phyloP scores from a whole-genome alignment of 1,140 invertebrate species.

The Pantala flavescens region DNA sequence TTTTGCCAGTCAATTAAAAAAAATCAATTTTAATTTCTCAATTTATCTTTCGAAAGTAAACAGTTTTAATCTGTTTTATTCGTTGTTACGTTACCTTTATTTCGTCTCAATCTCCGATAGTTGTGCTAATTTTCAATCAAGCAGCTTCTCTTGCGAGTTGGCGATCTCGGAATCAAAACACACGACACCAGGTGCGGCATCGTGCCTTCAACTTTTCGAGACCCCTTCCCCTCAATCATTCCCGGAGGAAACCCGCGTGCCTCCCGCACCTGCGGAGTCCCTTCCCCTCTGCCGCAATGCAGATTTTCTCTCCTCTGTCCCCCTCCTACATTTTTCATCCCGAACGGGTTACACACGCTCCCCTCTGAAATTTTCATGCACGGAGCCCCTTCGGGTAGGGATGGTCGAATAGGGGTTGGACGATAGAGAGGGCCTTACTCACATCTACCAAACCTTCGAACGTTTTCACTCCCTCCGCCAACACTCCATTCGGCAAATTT shows the following conservation, averaged over 20 bases:
- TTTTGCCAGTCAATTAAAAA: too few species aligned
- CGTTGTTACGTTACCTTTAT: too few species aligned
- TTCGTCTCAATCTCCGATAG: too few species aligned
- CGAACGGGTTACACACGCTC: background rate
- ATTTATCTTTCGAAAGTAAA: too few species aligned
- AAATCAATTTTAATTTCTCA: too few species aligned
- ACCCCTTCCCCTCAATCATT: background rate
- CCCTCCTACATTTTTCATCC: conserved; percentile 4
- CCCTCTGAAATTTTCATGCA: background rate
- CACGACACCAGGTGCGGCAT: background rate
- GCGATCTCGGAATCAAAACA: conserved; percentile 9
- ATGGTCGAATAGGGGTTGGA: background rate
- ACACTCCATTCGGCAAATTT: too few species aligned
- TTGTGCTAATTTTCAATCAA: too few species aligned
- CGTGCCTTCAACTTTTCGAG: background rate
- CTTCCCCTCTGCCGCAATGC: background rate
- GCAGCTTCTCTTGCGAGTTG: too few species aligned
- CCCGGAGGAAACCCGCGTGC: too few species aligned
- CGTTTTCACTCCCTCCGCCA: too few species aligned
- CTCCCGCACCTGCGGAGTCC: background rate
- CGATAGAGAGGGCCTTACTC: background rate
- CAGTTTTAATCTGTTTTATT: too few species aligned
- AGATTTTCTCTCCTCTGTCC: background rate
- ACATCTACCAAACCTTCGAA: too few species aligned
- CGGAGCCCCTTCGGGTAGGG: background rate